Evolutionary conservation across 2,888 invertebrate species (phyloP).

Genomic region (Apocheima hispidaria): DNA sequence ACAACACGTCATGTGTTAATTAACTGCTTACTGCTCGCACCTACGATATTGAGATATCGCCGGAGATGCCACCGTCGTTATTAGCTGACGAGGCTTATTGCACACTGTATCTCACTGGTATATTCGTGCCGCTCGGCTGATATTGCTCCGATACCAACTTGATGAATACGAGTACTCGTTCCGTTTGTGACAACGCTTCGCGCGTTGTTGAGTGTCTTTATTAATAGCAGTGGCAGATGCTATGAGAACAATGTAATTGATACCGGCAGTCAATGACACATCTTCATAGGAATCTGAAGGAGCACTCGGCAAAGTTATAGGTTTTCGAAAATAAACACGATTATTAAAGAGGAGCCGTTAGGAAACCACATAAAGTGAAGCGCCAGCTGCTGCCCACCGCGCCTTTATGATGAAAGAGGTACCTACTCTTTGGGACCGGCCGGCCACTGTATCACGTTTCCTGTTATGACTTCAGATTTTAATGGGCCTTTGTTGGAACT

Average conservation of each 20-base stretch:
- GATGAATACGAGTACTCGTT: conserved; percentile 39
- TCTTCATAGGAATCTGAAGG: conserved; percentile 65
- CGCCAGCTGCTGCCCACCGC: conserved; percentile 80
- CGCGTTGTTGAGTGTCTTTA: conserved; percentile 36
- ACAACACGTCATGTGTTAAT: conserved; percentile 85
- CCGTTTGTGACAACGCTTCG: conserved; percentile 32
- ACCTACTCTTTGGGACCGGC: conserved; percentile 67
- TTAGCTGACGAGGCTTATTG: conserved; percentile 82
- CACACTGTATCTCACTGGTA: conserved; percentile 63
- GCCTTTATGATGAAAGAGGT: conserved; percentile 81
- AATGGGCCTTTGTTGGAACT: conserved; percentile 76
- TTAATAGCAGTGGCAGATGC: conserved; percentile 46
- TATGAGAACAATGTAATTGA: conserved; percentile 47
- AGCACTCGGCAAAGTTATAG: conserved; percentile 59
- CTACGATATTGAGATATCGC: conserved; percentile 85
- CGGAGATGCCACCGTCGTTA: conserved; percentile 82
- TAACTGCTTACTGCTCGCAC: conserved; percentile 83
- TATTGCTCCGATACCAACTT: conserved; percentile 42
- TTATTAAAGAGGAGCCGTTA: conserved; percentile 81
- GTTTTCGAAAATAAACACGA: conserved; percentile 80
- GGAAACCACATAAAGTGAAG: conserved; percentile 82
- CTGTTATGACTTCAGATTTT: conserved; percentile 85
- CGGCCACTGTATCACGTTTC: conserved; percentile 81
- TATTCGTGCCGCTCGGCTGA: conserved; percentile 36
- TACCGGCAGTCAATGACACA: conserved; percentile 59